Percentiles rank a stretch among this genome's conserved stretches.
Evolutionary conservation across 2,888 invertebrate species (phyloP).

Genomic region (Romanomermis culicivorax): DNA sequence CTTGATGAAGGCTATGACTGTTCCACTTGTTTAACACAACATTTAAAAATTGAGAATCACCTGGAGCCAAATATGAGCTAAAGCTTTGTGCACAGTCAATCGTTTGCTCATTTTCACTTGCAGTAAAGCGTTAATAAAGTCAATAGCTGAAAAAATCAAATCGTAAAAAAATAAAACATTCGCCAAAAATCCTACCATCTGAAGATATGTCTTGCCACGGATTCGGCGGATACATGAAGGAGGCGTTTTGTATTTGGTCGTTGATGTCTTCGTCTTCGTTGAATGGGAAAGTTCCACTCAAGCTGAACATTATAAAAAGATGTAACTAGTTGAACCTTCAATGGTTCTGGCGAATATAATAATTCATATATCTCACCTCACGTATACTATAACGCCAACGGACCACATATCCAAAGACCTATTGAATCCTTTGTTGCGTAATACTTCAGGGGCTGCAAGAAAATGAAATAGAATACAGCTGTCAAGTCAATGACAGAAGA

Average conservation of each 20-base stretch:
- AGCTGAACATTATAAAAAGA: too few species aligned
- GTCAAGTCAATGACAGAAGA: neutral
- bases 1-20: too few species aligned
- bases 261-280: constrained; percentile 99
- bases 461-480: constrained; percentile 11
- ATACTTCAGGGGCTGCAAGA: constrained; percentile 66
- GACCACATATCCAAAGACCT: constrained; percentile 99
- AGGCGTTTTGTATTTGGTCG: constrained; percentile 97
- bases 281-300: constrained; percentile 96
- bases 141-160: constrained; percentile 54
- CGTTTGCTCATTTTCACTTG: constrained; percentile 48
- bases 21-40: too few species aligned
- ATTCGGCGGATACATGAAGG: constrained; percentile 95
- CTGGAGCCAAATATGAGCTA: constrained; percentile 86
- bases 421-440: constrained; percentile 95
- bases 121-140: constrained; percentile 84
- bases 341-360: too few species aligned
- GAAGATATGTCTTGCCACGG: constrained; percentile 92
- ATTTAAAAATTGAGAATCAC: too few species aligned
- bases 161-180: neutral
- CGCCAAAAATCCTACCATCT: constrained; percentile 44
- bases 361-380: too few species aligned
- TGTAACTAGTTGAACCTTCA: too few species aligned
- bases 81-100: constrained; percentile 53
- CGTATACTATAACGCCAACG: constrained; percentile 95